Percentiles rank a stretch among this genome's conserved stretches.
Conservation (phyloP, 2,113 vertebrate genomes). For the Elgaria multicarinata region DNA sequence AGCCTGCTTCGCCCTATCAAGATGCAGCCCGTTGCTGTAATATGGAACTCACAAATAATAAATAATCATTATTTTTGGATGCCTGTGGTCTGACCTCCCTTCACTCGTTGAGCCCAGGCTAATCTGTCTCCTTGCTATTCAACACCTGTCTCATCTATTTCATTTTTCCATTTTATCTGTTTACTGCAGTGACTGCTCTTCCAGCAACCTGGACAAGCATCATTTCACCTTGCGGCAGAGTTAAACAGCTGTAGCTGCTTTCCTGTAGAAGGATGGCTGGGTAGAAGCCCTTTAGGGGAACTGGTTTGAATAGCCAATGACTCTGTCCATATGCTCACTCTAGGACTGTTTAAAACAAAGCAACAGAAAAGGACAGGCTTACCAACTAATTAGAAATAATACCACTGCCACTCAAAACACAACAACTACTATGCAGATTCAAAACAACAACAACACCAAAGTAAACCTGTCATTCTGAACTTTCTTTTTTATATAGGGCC, state of each 20-base stretch:
- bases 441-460: background rate
- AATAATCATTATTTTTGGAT: background rate
- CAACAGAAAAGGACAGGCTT: background rate
- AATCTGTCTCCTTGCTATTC: constrained; percentile 28
- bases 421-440: too few relatives aligned
- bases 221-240: constrained; percentile 31
- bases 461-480: background rate
- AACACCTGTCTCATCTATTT: constrained; percentile 1
- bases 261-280: constrained; percentile 1
- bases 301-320: constrained; percentile 9
- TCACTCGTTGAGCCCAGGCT: background rate
- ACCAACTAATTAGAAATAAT: constrained; percentile 10
- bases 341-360: constrained; percentile 1
- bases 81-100: background rate
- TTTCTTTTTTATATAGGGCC: background rate
- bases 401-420: background rate
- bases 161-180: constrained; percentile 20
- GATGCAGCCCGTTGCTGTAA: background rate
- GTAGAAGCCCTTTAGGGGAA: background rate
- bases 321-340: constrained; percentile 15
- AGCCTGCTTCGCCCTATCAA: background rate
- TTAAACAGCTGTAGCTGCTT: constrained; percentile 21
- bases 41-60: background rate
- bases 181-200: constrained; percentile 24
- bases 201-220: constrained; percentile 18